Evolutionary conservation across 2,888 invertebrate genomes (phyloP), one percentile per base, ranked within the genome.

Genomic region (Polyommatus icarus): DNA sequence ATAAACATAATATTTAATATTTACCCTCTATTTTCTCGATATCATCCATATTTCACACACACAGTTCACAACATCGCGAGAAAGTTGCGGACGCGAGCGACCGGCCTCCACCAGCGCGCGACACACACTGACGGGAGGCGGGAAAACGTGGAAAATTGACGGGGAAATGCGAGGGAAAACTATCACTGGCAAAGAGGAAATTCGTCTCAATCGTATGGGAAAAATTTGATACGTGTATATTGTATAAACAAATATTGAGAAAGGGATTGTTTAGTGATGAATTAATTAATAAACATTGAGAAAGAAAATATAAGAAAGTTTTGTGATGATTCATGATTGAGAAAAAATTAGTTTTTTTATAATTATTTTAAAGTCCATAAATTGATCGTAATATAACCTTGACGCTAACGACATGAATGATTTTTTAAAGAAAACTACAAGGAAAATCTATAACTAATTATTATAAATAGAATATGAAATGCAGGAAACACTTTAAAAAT

Each of bases 61-160:
- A 71, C 46, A 20, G n/a, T 40, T 40, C 72, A 72, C 71, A n/a
- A 72, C 72, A 72, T 72, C 73, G 73, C 73, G 24, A 12, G 36
- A 50, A 46, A 20, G n/a, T 73, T 73, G 20, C 24, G 29, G 24
- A 5, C 6, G 20, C 40, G 46, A 18, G 15, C 46, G 50, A 46
- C 20, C 73, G 50, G 15, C 73, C 73, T 73, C 50, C n/a, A 4
- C 73, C 46, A 1, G 15, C 12, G 50, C 10, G 4, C 73, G 50
- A 40, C 50, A n/a, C 5, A 20, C 18, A 73, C 73, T 73, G 50
- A 50, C 73, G 73, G 6, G 10, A 7, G 1, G 36, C 10, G n/a
- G 73, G 73, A 73, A 73, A 72, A 73, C 20, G 20, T 46, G 46
- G 46, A 46, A 46, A 46, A 46, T 46, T 46, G 46, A 46, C 46